phyloP scores from a whole-genome alignment of 2,797 vertebrate genomes.

The Coendou prehensilis region DNA sequence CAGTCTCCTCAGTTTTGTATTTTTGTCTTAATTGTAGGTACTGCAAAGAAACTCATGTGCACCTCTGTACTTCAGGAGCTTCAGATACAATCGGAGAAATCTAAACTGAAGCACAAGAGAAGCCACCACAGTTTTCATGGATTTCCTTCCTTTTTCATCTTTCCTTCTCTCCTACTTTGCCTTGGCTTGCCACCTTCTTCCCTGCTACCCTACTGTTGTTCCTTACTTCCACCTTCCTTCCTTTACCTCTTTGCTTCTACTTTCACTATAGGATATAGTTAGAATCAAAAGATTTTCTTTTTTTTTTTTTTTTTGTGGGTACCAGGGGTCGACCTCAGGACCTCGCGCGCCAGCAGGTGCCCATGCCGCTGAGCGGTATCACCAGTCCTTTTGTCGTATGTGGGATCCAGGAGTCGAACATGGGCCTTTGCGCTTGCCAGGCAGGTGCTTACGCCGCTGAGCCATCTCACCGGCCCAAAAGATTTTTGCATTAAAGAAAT shows the following conservation, averaged over 20 bases:
- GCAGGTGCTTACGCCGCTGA: too few species aligned
- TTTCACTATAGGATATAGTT: neutral
- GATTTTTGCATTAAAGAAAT: neutral
- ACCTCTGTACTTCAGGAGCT: neutral
- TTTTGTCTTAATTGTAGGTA: neutral
- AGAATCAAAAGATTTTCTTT: neutral
- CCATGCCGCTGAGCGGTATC: too few species aligned
- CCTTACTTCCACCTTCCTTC: too few species aligned
- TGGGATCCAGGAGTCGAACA: too few species aligned
- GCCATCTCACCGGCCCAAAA: neutral
- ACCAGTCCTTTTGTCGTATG: too few species aligned
- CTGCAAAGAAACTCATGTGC: neutral
- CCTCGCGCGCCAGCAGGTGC: too few species aligned
- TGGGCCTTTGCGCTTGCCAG: too few species aligned
- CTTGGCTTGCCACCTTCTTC: neutral
- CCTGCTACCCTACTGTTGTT: neutral
- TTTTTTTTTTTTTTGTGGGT: too few species aligned
- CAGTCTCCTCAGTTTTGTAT: neutral
- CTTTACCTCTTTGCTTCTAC: neutral
- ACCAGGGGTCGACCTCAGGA: too few species aligned
- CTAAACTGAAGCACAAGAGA: neutral
- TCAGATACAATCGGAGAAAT: neutral
- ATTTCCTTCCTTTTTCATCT: neutral
- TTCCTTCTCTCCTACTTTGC: neutral
- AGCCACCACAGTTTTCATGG: neutral